These are phyloP conservation scores for Luperina testacea DNA, from an alignment of 2,888 invertebrate genomes.

Conservation along the genomic window DNA sequence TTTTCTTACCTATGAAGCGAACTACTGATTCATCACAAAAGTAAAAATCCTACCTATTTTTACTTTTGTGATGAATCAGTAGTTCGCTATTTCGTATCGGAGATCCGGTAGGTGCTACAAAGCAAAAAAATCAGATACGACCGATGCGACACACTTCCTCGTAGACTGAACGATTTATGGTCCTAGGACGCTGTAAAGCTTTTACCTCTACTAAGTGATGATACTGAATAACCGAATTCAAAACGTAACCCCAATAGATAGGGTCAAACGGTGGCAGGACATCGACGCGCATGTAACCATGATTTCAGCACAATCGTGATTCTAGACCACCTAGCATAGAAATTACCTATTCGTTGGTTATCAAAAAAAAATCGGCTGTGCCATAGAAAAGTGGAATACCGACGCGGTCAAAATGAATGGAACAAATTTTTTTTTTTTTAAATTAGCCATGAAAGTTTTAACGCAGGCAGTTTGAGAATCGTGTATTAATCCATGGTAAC, in stretches of 20 bases:
- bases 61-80: too few species aligned
- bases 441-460: not conserved
- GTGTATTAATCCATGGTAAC: not conserved
- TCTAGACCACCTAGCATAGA: too few species aligned
- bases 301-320: too few species aligned
- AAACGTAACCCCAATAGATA: not conserved
- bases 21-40: not conserved
- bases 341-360: too few species aligned
- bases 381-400: too few species aligned
- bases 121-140: too few species aligned
- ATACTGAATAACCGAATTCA: not conserved
- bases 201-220: not conserved
- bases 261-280: not conserved
- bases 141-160: too few species aligned
- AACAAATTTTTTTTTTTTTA: not conserved
- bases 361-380: not conserved
- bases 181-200: too few species aligned
- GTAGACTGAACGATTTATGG: too few species aligned
- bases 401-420: not conserved
- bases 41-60: not conserved
- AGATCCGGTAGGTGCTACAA: too few species aligned
- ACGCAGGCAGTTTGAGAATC: not conserved
- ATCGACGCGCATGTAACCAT: too few species aligned
- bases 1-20: not conserved
- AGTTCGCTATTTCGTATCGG: too few species aligned